Evolutionary conservation across 2,888 invertebrate species (phyloP), one percentile per base, ranked within the genome.

Genomic region (Tryphoninae sp.): DNA sequence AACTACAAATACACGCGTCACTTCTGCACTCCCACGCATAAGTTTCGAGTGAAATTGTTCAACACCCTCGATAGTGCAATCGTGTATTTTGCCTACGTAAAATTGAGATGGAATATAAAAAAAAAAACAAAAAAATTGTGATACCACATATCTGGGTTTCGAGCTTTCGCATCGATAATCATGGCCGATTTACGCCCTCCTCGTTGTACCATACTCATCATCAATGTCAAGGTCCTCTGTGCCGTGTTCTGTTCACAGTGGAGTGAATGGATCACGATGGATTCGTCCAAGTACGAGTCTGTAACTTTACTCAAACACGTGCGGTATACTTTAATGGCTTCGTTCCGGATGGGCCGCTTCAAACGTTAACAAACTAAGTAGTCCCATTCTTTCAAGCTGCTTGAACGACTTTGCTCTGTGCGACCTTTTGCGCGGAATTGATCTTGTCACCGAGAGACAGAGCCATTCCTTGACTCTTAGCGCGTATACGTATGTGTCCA

Each of bases 391-490:
- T 68, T 89, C 82, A 91, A 84, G 91, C 90, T 55, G 91, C 91
- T 85, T 91, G 91, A 42, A 91, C 90, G 59, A 92, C 88, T 88
- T 92, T 92, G 76, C 83, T 90, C 65, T 91, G 90, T 19, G 91
- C 89, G 9, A 94, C 93, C 91, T 97, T 98, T 92, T 98, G 98
- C 87, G 97, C 96, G 92, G 96, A 95, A 93, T 98, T 99, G 89
- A 99, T 98, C 93, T 99, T 99, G 92, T 99, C 99, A 58, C 99
- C 99, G 88, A 99, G 94, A 89, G 98, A 98, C 22, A 99, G 93
- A 3, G 99, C 99, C 99, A 99, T 99, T 82, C 99, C 99, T 95
- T 99, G 99, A 90, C 98, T 99, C 94, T 99, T 99, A 81, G 99
- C 99, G 84, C 99, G 94, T 87, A 99, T 99, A 86, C 99, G 94